A percentile compares a stretch with the other conserved stretches of the same genome.
Conservation (phyloP, 2,113 vertebrate species). For the Lasiurus borealis region DNA sequence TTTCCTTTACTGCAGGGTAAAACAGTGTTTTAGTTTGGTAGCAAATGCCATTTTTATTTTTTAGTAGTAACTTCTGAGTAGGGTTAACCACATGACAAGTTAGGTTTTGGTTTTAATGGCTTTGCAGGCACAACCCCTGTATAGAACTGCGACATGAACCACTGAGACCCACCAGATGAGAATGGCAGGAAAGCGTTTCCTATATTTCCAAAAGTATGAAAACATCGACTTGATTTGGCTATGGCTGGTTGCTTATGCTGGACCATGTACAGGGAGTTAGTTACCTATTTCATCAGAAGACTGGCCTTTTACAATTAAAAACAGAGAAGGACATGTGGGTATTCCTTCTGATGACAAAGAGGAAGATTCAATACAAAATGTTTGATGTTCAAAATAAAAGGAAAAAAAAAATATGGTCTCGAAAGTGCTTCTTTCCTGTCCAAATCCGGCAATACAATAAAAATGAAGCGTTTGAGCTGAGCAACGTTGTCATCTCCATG, state of each 20-base stretch:
- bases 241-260: constrained; percentile 60
- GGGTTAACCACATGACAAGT: constrained; percentile 42
- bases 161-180: neutral
- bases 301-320: constrained; percentile 73
- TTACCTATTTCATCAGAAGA: constrained; percentile 75
- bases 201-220: constrained; percentile 59
- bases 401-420: constrained; percentile 31
- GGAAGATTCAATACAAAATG: constrained; percentile 68
- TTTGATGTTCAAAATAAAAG: constrained; percentile 70
- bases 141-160: neutral
- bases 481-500: constrained; percentile 84
- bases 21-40: neutral
- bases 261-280: neutral
- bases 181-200: neutral
- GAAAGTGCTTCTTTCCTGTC: constrained; percentile 58
- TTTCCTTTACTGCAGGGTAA: neutral
- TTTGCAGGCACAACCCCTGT: neutral
- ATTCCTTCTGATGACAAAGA: constrained; percentile 73
- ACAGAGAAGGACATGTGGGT: constrained; percentile 58
- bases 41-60: neutral
- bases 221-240: constrained; percentile 69
- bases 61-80: constrained; percentile 55
- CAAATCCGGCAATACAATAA: constrained; percentile 76
- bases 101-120: neutral
- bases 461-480: constrained; percentile 75